Evolutionary conservation across 1,140 invertebrate genomes (phyloP), one percentile per base, ranked within the genome.

Genomic region (Nasonia giraulti): DNA sequence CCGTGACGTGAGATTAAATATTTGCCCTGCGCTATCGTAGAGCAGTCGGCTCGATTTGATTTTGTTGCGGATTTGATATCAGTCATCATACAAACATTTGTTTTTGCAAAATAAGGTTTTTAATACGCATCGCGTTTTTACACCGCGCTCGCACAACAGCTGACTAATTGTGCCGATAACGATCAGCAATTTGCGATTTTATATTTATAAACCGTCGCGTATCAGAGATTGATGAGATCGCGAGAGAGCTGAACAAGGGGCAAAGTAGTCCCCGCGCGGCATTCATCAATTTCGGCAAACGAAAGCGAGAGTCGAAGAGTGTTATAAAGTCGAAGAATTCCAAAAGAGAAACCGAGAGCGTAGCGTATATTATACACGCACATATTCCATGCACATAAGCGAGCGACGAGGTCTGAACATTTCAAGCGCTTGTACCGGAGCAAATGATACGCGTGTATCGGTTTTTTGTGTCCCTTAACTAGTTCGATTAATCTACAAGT

Each of bases 401-500:
- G 40, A 44, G 40, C 40, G 40, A 44, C 40, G 55, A 62, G 55
- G 17, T 55, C 62, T 7, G 37, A 33, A 50, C 69, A n/a, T 62
- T 37, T 23, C 8, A 37, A 50, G 40, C 82, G 14, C 76, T 71
- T 79, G 76, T 79, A 44, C 27, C n/a, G 23, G 4, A 66, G 44
- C 20, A 44, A 85, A 55, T n/a, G 84, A 85, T 85, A 78, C 66
- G 84, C 31, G 33, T 73, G 55, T 82, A 80, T 77, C 78, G 17
- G 66, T 71, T 31, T 80, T 80, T 44, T 62, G n/a, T 55, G n/a
- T 55, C 37, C 69, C 55, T 76, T 40, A 75, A 74, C 78, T 85
- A 85, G 83, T 76, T 68, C 37, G 83, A 69, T 81, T 69, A 81
- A 85, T 85, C 79, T 74, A 76, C 83, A 78, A 84, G 83, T 7